Conservation (phyloP, 2,113 vertebrate genomes). For the Dascyllus trimaculatus region DNA sequence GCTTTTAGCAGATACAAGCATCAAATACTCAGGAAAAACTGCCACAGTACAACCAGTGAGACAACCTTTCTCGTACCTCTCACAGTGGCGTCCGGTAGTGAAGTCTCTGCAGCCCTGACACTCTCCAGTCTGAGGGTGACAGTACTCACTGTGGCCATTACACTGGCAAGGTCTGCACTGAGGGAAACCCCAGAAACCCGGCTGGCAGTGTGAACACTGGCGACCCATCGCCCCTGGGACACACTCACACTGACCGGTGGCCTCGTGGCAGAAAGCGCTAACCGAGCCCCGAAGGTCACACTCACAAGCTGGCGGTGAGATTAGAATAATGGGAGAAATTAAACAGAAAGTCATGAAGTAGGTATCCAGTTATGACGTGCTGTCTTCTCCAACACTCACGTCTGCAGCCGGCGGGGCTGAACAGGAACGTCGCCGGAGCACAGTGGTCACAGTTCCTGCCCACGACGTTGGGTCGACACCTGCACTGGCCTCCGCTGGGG, state of each 20-base stretch:
- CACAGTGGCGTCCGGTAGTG: constrained; percentile 91
- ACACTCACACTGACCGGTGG: constrained; percentile 92
- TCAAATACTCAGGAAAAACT: too few species aligned
- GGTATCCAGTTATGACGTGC: too few species aligned
- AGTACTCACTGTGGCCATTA: constrained; percentile 91
- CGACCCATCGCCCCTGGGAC: constrained; percentile 87
- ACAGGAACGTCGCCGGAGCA: constrained; percentile 90
- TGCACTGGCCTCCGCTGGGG: constrained; percentile 91
- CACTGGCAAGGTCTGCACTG: constrained; percentile 92
- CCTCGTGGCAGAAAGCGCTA: constrained; percentile 87
- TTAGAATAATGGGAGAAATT: neutral
- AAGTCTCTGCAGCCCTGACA: constrained; percentile 92
- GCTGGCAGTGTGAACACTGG: constrained; percentile 92
- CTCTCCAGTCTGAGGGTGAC: constrained; percentile 88
- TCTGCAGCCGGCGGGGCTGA: constrained; percentile 92
- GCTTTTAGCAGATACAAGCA: too few species aligned
- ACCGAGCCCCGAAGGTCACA: constrained; percentile 89
- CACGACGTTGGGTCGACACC: constrained; percentile 90
- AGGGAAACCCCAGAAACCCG: constrained; percentile 95
- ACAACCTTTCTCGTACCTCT: constrained; percentile 86
- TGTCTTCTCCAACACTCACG: constrained; percentile 79
- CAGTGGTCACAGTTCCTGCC: constrained; percentile 93
- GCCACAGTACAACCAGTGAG: too few species aligned
- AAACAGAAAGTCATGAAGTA: fast-evolving
- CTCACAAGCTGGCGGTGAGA: constrained; percentile 87